These are phyloP conservation scores for Stegastes partitus DNA, from an alignment of 2,113 vertebrate genomes.

Conservation along the genomic window DNA sequence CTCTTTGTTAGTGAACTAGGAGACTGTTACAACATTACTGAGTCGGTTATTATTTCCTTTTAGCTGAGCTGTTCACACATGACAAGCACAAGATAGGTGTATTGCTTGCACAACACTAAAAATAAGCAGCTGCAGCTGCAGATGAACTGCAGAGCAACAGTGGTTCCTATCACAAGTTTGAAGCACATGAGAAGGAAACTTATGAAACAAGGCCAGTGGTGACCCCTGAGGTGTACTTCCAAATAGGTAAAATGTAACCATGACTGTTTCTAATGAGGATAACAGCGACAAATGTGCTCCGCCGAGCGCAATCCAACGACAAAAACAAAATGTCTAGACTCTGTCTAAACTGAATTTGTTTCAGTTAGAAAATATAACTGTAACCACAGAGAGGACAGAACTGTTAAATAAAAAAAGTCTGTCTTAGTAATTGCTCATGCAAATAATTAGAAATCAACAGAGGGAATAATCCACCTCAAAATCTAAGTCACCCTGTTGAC, in stretches of 20 bases:
- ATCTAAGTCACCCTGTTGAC: not conserved
- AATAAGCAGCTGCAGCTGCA: not conserved
- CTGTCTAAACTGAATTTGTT: constrained; percentile 20
- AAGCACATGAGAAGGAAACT: constrained; percentile 53
- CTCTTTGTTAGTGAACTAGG: not conserved
- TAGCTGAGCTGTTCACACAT: no score
- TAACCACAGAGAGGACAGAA: not conserved
- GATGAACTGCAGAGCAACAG: constrained; percentile 15
- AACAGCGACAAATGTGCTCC: constrained; percentile 12
- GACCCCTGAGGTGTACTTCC: constrained; percentile 13
- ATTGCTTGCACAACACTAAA: not conserved
- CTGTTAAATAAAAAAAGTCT: not conserved
- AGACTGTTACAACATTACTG: no score
- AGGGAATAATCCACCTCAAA: not conserved
- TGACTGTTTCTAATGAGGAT: constrained; percentile 20
- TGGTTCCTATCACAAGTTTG: constrained; percentile 57
- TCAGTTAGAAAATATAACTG: not conserved
- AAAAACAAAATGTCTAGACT: not conserved
- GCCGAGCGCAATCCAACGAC: not conserved
- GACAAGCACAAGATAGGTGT: no score
- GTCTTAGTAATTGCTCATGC: not conserved
- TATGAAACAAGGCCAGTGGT: constrained; percentile 26
- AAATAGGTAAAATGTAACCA: constrained; percentile 10
- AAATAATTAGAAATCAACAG: constrained; percentile 15
- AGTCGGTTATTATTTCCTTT: no score